A percentile compares a stretch with the other conserved stretches of the same genome.
Conservation (phyloP, 2,888 invertebrate species). For the Meta bourneti region DNA sequence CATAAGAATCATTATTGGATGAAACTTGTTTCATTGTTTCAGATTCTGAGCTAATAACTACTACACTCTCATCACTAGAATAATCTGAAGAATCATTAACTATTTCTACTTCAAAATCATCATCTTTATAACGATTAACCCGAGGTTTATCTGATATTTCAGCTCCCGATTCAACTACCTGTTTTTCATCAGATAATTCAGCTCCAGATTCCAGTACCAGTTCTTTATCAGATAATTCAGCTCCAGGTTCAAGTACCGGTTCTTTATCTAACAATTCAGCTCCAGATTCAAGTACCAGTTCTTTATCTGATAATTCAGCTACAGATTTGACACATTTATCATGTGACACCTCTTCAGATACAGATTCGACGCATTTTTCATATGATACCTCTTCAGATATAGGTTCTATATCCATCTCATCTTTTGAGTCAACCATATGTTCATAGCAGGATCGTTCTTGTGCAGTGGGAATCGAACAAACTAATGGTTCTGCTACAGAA, state of each 20-base stretch:
- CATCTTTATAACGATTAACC: neutral
- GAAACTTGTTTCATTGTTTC: neutral
- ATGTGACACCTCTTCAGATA: neutral
- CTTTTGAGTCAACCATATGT: neutral
- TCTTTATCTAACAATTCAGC: neutral
- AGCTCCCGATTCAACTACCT: neutral
- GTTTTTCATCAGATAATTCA: neutral
- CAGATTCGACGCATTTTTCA: neutral
- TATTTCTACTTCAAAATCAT: neutral
- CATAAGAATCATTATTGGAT: neutral
- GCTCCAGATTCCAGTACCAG: neutral
- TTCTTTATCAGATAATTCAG: neutral
- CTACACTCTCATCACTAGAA: neutral
- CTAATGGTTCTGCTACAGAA: too few relatives aligned
- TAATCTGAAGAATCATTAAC: neutral
- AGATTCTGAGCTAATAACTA: neutral
- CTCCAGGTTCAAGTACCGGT: neutral
- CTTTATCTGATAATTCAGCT: neutral
- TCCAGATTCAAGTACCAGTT: neutral
- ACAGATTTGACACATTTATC: too few relatives aligned
- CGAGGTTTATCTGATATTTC: neutral
- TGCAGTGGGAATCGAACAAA: too few relatives aligned
- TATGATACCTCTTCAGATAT: neutral
- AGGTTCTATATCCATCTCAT: neutral
- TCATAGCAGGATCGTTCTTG: too few relatives aligned